phyloP scores from a whole-genome alignment of 2,113 vertebrate genomes.

The Pseudonaja textilis region DNA sequence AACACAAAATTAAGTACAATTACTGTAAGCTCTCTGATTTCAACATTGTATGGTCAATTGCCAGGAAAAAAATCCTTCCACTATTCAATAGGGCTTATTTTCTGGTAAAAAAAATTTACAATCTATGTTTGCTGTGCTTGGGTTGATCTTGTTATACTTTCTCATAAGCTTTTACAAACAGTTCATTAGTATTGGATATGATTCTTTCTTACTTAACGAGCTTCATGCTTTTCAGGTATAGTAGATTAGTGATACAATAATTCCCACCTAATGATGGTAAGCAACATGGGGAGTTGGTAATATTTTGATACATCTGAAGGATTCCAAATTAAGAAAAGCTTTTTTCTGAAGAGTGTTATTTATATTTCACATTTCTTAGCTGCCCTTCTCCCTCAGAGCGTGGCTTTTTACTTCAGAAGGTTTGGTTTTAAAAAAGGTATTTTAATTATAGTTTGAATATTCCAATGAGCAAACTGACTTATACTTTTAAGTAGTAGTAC shows the following conservation, averaged over 20 bases:
- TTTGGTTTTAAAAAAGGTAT: neutral
- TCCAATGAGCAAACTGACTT: neutral
- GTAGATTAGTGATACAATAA: neutral
- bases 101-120: neutral
- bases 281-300: neutral
- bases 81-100: neutral
- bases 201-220: neutral
- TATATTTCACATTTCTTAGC: neutral
- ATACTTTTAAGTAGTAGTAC: neutral
- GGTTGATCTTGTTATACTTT: neutral
- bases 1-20: neutral
- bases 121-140: neutral
- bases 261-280: neutral
- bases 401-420: neutral
- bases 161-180: neutral
- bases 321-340: neutral
- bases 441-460: conserved; percentile 35
- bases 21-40: neutral
- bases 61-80: neutral
- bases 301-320: neutral
- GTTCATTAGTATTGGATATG: neutral
- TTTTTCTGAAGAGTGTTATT: neutral
- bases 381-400: neutral
- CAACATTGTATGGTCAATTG: neutral
- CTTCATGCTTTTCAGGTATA: neutral